Base-by-base conservation (phyloP, 2,888 invertebrate species). In the Acronicta leporina region DNA sequence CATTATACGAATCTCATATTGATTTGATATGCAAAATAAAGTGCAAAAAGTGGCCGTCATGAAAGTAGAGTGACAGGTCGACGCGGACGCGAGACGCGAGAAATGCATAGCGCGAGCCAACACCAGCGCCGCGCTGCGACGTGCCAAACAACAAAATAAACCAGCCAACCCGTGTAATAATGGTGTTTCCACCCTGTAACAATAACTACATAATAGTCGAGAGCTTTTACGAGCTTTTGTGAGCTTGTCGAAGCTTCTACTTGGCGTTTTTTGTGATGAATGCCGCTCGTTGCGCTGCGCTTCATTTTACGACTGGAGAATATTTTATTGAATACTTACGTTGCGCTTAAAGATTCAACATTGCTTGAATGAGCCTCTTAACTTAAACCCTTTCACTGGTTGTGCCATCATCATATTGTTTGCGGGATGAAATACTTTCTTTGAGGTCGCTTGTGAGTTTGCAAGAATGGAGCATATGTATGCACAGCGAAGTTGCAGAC, bases 171-270 rank as follows among this genome's bases (percentile, higher is more conserved):
- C 85, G 86, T 87, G 91, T 94, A 92, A 94, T 94, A 93, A 93
- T 92, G 92, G 94, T 94, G 92, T 93, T 94, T 93, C 92, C 93
- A 94, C 92, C 87, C 92, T 85, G 92, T 94, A 94, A 94, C 93
- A 94, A 93, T 93, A 94, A 94, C 92, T 92, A 92, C 94, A 92
- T 93, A 94, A 94, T 94, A 94, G 93, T 92, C 84, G 88, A 94
- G 92, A 88, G 92, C 91, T 92, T 94, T 94, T 94, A 94, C 91
- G 94, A 94, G 92, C 94, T 94, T 94, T 94, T 94, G 93, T 93
- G 84, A 91, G 91, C 91, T 89, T 87, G 92, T 92, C 91, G 90
- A 91, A 90, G 92, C 92, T 92, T 85, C 93, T 89, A 92, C 92
- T 91, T 85, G 86, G 80, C 82, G 84, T 90, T 94, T 92, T 92